Evolutionary conservation across 2,888 invertebrate genomes (phyloP).

Genomic region (Orthosia cruda): DNA sequence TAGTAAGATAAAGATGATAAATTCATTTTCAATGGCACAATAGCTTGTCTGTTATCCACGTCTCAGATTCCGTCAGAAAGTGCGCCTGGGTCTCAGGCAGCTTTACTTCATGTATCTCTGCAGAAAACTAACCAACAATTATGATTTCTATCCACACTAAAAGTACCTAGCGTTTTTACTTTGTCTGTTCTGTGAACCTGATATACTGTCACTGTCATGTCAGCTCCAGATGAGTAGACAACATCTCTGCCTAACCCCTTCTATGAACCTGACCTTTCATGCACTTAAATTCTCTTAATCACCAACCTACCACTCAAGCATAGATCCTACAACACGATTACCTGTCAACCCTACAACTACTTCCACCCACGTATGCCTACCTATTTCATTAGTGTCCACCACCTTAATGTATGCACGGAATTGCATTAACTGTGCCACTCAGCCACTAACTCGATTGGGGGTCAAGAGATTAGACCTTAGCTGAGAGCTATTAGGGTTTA

Average conservation of each 20-base stretch:
- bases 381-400: slow-evolving; percentile 22
- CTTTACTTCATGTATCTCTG: background rate
- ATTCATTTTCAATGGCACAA: background rate
- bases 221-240: background rate
- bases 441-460: slow-evolving; percentile 61
- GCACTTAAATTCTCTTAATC: background rate
- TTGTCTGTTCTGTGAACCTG: too few species aligned
- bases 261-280: background rate
- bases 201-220: too few species aligned
- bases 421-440: slow-evolving; percentile 61
- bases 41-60: background rate
- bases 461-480: slow-evolving; percentile 58
- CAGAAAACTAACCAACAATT: background rate
- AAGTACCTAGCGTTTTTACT: too few species aligned
- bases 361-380: background rate
- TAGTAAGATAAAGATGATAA: background rate
- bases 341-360: slow-evolving; percentile 5
- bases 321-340: slow-evolving; percentile 30
- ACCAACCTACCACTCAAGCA: slow-evolving; percentile 14
- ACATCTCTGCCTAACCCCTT: background rate
- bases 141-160: too few species aligned
- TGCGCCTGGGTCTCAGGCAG: too few species aligned
- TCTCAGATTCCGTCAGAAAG: background rate
- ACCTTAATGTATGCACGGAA: slow-evolving; percentile 61
- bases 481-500: slow-evolving; percentile 22